phyloP scores from a whole-genome alignment of 2,113 vertebrate genomes.

The Otocyon megalotis region DNA sequence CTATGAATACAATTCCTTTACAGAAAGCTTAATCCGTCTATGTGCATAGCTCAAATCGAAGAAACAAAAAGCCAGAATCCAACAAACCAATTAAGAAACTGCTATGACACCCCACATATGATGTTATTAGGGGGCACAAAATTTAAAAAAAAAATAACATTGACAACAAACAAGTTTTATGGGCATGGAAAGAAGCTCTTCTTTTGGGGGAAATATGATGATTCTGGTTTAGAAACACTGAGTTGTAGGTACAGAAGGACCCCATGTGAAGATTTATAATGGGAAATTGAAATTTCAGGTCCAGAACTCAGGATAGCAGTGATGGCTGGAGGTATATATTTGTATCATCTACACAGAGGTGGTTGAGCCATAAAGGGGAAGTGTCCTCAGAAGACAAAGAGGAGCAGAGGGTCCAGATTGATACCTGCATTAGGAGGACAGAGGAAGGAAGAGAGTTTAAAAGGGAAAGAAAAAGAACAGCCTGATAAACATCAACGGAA shows the following conservation, averaged over 20 bases:
- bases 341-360: background rate
- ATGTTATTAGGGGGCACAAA: background rate
- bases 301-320: background rate
- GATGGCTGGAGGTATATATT: background rate
- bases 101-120: background rate
- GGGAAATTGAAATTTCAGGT: background rate
- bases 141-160: background rate
- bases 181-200: background rate
- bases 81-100: slow-evolving; percentile 3
- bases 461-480: background rate
- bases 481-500: background rate
- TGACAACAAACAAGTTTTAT: background rate
- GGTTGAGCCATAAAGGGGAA: background rate
- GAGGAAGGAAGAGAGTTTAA: background rate
- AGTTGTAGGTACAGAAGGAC: background rate
- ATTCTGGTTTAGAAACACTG: slow-evolving; percentile 31
- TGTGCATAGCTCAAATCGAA: background rate
- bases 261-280: background rate
- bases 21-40: background rate
- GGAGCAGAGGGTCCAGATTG: background rate
- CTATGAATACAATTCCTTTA: background rate
- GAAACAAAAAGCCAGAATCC: background rate
- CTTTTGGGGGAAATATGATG: background rate
- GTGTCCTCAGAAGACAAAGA: background rate
- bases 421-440: background rate